Conservation (phyloP, 2,888 invertebrate species). For the Scaptomyza tumidula region DNA sequence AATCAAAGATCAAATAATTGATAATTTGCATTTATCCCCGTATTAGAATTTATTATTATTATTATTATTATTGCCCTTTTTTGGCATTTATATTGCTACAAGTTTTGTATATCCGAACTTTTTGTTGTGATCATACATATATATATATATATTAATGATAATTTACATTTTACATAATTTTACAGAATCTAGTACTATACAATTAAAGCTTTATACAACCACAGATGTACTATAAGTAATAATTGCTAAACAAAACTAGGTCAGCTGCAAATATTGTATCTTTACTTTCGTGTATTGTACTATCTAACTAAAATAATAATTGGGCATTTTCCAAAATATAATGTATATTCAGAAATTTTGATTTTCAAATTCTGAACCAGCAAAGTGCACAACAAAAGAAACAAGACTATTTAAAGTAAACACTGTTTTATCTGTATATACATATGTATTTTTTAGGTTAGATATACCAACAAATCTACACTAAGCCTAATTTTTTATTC, state of each 20-base stretch:
- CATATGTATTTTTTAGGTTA: conserved; percentile 58
- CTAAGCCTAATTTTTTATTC: conserved; percentile 53
- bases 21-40: conserved; percentile 31
- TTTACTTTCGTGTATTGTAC: conserved; percentile 31
- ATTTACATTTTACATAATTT: conserved; percentile 20
- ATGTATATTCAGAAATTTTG: conserved; percentile 32
- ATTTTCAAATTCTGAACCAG: conserved; percentile 52
- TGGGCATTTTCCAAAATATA: conserved; percentile 36
- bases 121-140: conserved; percentile 36
- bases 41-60: conserved; percentile 43
- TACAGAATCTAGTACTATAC: conserved; percentile 11
- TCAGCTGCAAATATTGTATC: conserved; percentile 27
- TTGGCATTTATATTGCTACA: conserved; percentile 9
- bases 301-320: conserved; percentile 28
- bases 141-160: conserved; percentile 15
- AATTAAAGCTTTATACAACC: conserved; percentile 24
- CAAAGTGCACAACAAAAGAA: conserved; percentile 64
- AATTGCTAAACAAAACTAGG: conserved; percentile 21
- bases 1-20: conserved; percentile 12
- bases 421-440: conserved; percentile 65
- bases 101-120: conserved; percentile 16
- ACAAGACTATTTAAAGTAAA: conserved; percentile 62
- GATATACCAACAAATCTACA: conserved; percentile 59
- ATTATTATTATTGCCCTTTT: conserved; percentile 1
- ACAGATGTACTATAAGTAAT: conserved; percentile 15